A percentile compares a stretch with the other conserved stretches of the same genome.
phyloP scores from a whole-genome alignment of 2,888 invertebrate genomes.

The Meghimatium bilineatum region DNA sequence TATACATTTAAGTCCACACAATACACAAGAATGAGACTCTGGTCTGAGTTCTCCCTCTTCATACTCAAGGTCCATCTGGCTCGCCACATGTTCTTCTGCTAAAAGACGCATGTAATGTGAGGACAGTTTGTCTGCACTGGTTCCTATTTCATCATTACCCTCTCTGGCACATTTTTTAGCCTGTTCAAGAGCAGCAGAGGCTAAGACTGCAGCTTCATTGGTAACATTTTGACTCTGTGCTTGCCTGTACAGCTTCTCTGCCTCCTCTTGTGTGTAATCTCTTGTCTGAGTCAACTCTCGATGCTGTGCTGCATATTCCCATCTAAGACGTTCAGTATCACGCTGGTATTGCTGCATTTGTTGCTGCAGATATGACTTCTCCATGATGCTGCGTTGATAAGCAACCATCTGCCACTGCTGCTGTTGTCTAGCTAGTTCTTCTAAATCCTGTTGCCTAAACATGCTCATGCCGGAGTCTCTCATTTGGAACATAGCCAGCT shows the following conservation, averaged over 20 bases:
- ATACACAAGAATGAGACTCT: slow-evolving; percentile 45
- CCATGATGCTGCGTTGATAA: slow-evolving; percentile 50
- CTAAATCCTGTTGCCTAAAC: slow-evolving; percentile 49
- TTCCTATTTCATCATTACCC: slow-evolving; percentile 16
- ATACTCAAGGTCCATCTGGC: slow-evolving; percentile 42
- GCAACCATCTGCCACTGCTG: slow-evolving; percentile 51
- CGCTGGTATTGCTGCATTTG: slow-evolving; percentile 49
- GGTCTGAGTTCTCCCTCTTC: slow-evolving; percentile 48
- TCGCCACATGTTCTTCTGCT: slow-evolving; percentile 44
- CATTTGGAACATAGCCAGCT: slow-evolving; percentile 47
- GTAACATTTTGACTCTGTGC: slow-evolving; percentile 30
- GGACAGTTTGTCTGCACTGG: slow-evolving; percentile 37
- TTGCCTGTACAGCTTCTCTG: slow-evolving; percentile 45
- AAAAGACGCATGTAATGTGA: slow-evolving; percentile 38
- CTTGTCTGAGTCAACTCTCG: slow-evolving; percentile 30
- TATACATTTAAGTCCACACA: slow-evolving; percentile 49
- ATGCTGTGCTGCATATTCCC: slow-evolving; percentile 47
- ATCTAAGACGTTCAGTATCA: slow-evolving; percentile 45
- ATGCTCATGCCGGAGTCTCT: slow-evolving; percentile 42
- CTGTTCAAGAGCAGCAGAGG: slow-evolving; percentile 42
- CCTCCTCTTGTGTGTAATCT: slow-evolving; percentile 35
- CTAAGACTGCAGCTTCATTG: slow-evolving; percentile 36
- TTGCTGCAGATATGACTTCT: slow-evolving; percentile 49
- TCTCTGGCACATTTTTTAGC: slow-evolving; percentile 41
- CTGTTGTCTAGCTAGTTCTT: slow-evolving; percentile 48